Conservation (phyloP, 2,888 invertebrate genomes). For the Odontomyia ornata region DNA sequence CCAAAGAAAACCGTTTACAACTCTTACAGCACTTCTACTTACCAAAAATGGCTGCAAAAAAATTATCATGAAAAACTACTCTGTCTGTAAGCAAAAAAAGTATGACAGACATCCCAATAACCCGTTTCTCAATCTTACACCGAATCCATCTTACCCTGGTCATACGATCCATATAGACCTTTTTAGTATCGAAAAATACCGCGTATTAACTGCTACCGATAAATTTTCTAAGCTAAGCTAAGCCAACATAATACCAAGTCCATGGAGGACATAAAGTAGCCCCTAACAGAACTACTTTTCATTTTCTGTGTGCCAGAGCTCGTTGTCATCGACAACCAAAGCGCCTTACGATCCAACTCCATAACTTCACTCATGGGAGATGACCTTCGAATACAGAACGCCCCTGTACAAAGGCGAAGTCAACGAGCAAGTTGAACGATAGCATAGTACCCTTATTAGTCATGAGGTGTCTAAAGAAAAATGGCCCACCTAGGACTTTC, state of each 20-base stretch:
- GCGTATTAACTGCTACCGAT: conserved; percentile 47
- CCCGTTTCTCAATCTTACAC: background rate
- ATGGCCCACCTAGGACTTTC: background rate
- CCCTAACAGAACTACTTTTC: conserved; percentile 47
- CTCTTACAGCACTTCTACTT: no score
- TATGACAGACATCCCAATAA: no score
- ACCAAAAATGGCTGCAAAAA: conserved; percentile 29
- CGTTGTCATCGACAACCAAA: conserved; percentile 50
- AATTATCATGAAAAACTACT: no score
- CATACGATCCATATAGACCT: no score
- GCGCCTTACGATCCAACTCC: conserved; percentile 38
- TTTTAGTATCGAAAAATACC: conserved; percentile 43
- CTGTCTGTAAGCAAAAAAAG: no score
- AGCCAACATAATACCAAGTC: conserved; percentile 34
- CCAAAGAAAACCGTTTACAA: conserved; percentile 43
- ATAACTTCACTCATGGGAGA: background rate
- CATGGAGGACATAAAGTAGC: conserved; percentile 44
- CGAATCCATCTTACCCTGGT: conserved; percentile 11
- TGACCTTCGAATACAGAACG: background rate
- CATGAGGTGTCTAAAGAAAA: background rate
- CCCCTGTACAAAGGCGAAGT: conserved; percentile 8
- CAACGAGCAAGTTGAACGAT: background rate
- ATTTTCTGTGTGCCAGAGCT: conserved; percentile 48
- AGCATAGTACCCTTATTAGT: background rate
- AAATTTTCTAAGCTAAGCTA: conserved; percentile 48